Evolutionary conservation across 2,888 invertebrate species (phyloP), one percentile per base, ranked within the genome.

Genomic region (Eilema griseolum): DNA sequence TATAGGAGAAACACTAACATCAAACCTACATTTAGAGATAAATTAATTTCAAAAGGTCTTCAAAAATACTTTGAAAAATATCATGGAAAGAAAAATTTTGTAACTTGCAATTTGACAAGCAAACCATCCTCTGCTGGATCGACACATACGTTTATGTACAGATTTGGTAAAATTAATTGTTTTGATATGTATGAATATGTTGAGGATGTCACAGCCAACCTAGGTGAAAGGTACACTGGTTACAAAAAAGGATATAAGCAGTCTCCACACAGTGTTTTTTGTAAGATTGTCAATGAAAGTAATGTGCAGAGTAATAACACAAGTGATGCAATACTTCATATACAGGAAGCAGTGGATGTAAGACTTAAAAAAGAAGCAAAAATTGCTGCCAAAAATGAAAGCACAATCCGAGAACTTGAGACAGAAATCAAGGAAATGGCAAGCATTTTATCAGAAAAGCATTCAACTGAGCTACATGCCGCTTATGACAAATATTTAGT

Each of bases 61-160:
- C 95, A 96, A 72, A 94, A 96, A 61, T 93, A 96, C 76, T 96
- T 97, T 86, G 91, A 93, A 80, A 92, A 95, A 64, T 89, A 93
- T 72, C 92, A 95, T 75, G 91, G 93, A n/a, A 93, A 92, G 63
- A 96, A 97, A 82, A 93, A 95, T 74, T 97, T 97, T 91, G 94
- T 96, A 7, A 96, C 96, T 67, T 97, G 97, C 84, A 93, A 96
- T 82, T 87, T 97, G 62, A 96, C 95, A 46, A 95, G 95, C 67
- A 95, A 96, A 80, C 86, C 83, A 16, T 96, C 96, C 61, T 89
- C 93, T 5, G 90, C 92, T 63, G 92, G 90, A 67, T 96, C 96
- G 10, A 97, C 97, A 0, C 96, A 97, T 83, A 95, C 96, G 71
- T 96, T 96, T 79, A 95, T 95, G 66, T 97, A 97, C 79, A 95